These are phyloP conservation scores for Scaptomyza cyrtandrae DNA, from an alignment of 2,888 invertebrate species.

Conservation along the genomic window DNA sequence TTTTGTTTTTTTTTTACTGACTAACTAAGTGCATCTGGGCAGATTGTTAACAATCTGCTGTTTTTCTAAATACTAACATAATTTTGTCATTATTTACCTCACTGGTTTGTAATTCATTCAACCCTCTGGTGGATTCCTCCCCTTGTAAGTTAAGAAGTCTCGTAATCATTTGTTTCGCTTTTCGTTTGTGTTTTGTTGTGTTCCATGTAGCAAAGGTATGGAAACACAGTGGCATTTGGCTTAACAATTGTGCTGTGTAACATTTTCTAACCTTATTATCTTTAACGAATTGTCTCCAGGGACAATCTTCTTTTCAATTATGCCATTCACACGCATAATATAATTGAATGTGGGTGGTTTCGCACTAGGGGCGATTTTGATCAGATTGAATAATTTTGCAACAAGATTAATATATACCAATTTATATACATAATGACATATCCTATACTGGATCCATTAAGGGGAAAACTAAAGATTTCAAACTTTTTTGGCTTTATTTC, in stretches of 20 bases:
- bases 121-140: conserved; percentile 51
- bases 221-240: conserved; percentile 61
- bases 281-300: conserved; percentile 75
- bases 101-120: conserved; percentile 75
- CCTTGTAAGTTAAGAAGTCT: conserved; percentile 42
- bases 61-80: conserved; percentile 76
- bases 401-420: conserved; percentile 4
- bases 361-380: conserved; percentile 16
- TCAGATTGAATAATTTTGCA: conserved; percentile 38
- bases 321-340: conserved; percentile 72
- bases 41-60: conserved; percentile 75
- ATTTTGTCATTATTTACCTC: conserved; percentile 79
- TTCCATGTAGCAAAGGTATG: conserved; percentile 24
- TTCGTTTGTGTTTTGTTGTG: conserved; percentile 37
- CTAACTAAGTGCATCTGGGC: conserved; percentile 72
- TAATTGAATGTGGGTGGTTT: conserved; percentile 68
- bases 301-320: conserved; percentile 73
- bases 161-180: conserved; percentile 70
- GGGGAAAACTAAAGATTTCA: not conserved
- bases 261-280: conserved; percentile 74
- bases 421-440: not conserved
- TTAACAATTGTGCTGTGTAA: conserved; percentile 69
- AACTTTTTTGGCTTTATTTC: not conserved
- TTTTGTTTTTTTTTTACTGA: conserved; percentile 37
- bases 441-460: not conserved